A percentile compares a stretch with the other conserved stretches of the same genome.
Conservation (phyloP, 2,888 invertebrate genomes). For the Lordiphosa fenestrarum region DNA sequence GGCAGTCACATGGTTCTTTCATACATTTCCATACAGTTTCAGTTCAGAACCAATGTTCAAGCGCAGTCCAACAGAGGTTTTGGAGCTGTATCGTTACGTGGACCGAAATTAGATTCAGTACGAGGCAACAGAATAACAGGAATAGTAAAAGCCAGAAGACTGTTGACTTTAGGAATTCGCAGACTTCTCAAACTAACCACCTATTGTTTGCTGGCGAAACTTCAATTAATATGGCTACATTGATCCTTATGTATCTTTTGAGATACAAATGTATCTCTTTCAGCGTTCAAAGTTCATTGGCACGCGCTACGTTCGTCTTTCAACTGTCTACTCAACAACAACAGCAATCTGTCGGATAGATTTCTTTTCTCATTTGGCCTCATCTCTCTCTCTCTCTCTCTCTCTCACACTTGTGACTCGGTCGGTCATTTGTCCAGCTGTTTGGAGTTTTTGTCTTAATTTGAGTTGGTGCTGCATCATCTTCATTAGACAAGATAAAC, state of each 20-base stretch:
- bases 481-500: constrained; percentile 52
- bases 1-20: no score
- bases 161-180: no score
- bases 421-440: constrained; percentile 15
- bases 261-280: constrained; percentile 3
- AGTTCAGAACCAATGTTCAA: no score
- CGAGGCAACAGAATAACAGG: no score
- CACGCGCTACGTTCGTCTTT: constrained; percentile 38
- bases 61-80: no score
- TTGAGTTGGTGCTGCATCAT: constrained; percentile 55
- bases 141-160: no score
- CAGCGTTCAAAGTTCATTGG: constrained; percentile 48
- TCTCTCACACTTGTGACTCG: constrained; percentile 10
- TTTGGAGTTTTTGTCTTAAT: constrained; percentile 39
- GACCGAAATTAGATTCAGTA: no score
- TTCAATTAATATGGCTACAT: no score
- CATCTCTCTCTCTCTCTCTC: constrained; percentile 17
- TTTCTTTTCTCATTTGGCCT: constrained; percentile 22
- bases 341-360: constrained; percentile 56
- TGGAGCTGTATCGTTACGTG: no score
- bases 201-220: no score
- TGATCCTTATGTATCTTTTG: neutral
- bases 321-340: constrained; percentile 51
- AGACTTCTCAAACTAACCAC: no score
- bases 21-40: no score